These are phyloP conservation scores for Belonocnema kinseyi DNA, from an alignment of 1,140 invertebrate species.

Conservation along the genomic window DNA sequence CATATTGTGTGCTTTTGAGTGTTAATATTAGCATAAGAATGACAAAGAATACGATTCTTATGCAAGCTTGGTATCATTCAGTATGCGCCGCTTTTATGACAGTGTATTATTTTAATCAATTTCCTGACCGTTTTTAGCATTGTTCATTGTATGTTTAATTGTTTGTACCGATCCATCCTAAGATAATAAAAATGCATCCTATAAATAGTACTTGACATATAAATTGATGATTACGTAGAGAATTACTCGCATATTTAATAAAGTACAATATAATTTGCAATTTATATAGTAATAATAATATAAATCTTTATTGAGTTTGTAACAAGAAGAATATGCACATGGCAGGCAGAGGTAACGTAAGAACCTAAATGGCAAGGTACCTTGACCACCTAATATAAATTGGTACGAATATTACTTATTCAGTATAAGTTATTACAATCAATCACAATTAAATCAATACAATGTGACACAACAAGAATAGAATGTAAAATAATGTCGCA, in stretches of 20 bases:
- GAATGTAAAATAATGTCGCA: too few relatives aligned
- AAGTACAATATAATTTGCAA: background rate
- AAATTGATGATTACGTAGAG: background rate
- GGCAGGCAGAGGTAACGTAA: too few relatives aligned
- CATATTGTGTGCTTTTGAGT: slow-evolving; percentile 4
- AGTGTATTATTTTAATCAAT: slow-evolving; percentile 59
- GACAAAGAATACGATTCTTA: slow-evolving; percentile 40
- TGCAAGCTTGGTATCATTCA: slow-evolving; percentile 38
- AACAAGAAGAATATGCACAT: too few relatives aligned
- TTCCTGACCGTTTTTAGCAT: slow-evolving; percentile 58
- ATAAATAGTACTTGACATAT: slow-evolving; percentile 1
- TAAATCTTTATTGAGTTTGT: too few relatives aligned
- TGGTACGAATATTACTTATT: too few relatives aligned
- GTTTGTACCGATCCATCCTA: slow-evolving; percentile 59
- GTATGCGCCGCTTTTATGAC: background rate
- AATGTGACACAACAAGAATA: too few relatives aligned
- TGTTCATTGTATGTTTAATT: slow-evolving; percentile 68
- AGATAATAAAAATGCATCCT: slow-evolving; percentile 49
- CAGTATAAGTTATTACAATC: too few relatives aligned
- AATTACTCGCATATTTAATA: slow-evolving; percentile 20
- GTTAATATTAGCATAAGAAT: slow-evolving; percentile 32
- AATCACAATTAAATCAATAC: too few relatives aligned
- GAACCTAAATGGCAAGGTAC: too few relatives aligned
- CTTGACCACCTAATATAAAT: too few relatives aligned
- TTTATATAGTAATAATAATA: background rate